phyloP scores from a whole-genome alignment of 2,113 vertebrate species.

The Geococcyx californianus region DNA sequence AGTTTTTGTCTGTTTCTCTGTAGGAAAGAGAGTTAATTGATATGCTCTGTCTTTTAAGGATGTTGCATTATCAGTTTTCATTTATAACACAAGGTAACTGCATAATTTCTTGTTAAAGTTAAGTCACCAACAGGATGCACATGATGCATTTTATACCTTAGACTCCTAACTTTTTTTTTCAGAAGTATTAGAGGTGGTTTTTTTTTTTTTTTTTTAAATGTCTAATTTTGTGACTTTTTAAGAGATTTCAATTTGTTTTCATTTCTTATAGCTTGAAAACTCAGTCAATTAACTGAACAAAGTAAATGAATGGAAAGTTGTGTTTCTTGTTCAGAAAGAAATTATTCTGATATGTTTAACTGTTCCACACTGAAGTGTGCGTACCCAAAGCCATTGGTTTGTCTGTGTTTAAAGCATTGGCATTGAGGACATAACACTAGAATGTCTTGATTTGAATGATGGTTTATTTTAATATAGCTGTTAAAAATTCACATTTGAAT shows the following conservation, averaged over 20 bases:
- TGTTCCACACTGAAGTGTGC: neutral
- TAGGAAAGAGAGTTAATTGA: neutral
- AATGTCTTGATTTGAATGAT: neutral
- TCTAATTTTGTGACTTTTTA: neutral
- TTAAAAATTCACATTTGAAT: constrained; percentile 26
- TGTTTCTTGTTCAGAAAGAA: neutral
- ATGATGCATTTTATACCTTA: neutral
- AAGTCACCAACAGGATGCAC: neutral
- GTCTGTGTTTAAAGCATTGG: neutral
- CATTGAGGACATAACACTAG: neutral
- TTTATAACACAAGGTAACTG: neutral
- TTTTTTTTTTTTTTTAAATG: neutral
- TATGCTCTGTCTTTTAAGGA: neutral
- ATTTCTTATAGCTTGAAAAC: neutral
- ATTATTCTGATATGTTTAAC: neutral
- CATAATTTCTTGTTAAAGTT: neutral
- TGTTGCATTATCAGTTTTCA: neutral
- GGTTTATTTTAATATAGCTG: neutral
- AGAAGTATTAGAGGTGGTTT: neutral
- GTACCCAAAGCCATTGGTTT: neutral
- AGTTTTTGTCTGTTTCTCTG: neutral
- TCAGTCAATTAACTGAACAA: neutral
- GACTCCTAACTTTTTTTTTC: neutral
- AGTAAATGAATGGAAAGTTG: neutral
- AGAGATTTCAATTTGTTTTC: neutral